Base-by-base conservation (phyloP, 1,140 invertebrate genomes). In the Mya arenaria region DNA sequence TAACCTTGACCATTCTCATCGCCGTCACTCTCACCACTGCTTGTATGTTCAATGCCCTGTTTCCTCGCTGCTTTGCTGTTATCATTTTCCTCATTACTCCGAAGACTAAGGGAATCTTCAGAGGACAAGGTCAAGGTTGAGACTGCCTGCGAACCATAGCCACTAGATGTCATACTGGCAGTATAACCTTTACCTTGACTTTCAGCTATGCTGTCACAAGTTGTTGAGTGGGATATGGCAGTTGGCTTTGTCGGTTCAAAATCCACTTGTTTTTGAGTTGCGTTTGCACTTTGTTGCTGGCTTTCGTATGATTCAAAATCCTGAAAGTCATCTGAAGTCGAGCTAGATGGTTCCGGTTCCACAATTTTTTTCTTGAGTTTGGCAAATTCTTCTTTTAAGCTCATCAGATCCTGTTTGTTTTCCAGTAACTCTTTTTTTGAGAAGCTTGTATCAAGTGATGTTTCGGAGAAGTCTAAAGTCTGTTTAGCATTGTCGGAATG, bases 101-200 rank as follows among this genome's bases (percentile, higher is more conserved):
- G 95, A 86, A 98, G 95, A 23, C 97, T 98, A 28, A 97, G 93
- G 6, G 97, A 97, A 93, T 98, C 97, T 91, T 98, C 97, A 90
- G 96, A 98, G 55, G 96, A 97, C 74, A 98, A 94, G 91, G 98
- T 98, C 44, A 96, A 97, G 60, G 96, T 97, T 5, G 97, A 98
- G 30, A 98, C 97, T 37, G 97, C 97, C 94, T 97, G 96, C 3
- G 96, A 97, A n/a, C 97, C 92, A 85, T 94, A 94, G 19, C 93
- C 93, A 85, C 93, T 93, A 52, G 92, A 93, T 1, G 92, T 89
- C 86, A 93, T 91, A 84, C 91, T 92, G 0, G 91, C 88, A 1
- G 92, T 90, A 72, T 89, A 90, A 62, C 88, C 89, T 82, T 92
- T 91, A 13, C 72, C 75, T 36, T 90, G 90, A 19, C 86, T 84